A percentile compares a stretch with the other conserved stretches of the same genome.
phyloP scores from a whole-genome alignment of 2,797 vertebrate genomes.

The Caiman crocodilus region DNA sequence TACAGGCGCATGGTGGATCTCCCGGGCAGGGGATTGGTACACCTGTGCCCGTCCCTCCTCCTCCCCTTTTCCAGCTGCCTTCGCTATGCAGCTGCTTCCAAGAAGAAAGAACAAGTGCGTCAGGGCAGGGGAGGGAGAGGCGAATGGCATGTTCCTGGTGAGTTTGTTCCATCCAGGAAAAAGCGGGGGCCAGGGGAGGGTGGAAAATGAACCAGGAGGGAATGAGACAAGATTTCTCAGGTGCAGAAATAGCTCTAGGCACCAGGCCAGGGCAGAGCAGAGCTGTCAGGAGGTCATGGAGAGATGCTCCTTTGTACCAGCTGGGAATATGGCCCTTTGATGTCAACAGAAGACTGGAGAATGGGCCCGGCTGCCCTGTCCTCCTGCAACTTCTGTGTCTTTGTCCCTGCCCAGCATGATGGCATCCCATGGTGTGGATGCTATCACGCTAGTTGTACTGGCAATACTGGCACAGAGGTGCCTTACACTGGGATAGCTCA shows the following conservation, averaged over 20 bases:
- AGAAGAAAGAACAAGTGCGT: background rate
- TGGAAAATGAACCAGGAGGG: background rate
- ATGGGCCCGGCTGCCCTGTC: background rate
- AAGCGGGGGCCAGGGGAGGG: background rate
- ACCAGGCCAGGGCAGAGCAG: too few relatives aligned
- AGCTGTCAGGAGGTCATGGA: too few relatives aligned
- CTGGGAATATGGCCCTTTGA: background rate
- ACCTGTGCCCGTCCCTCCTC: background rate
- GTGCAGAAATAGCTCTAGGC: background rate
- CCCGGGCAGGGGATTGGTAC: too few relatives aligned
- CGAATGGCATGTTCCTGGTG: background rate
- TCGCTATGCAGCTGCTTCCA: background rate
- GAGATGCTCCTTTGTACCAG: background rate
- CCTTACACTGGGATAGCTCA: background rate
- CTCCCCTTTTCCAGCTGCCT: background rate
- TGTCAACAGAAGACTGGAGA: background rate
- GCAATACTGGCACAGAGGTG: background rate
- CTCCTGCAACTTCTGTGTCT: background rate
- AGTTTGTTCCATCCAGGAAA: background rate
- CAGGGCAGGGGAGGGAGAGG: background rate
- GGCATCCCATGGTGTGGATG: background rate
- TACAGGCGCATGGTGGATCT: background rate
- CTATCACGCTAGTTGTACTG: too few relatives aligned
- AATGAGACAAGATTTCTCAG: background rate
- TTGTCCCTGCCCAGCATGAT: background rate